These are phyloP conservation scores for Atractosteus spatula DNA, from an alignment of 2,113 vertebrate genomes.

Conservation along the genomic window DNA sequence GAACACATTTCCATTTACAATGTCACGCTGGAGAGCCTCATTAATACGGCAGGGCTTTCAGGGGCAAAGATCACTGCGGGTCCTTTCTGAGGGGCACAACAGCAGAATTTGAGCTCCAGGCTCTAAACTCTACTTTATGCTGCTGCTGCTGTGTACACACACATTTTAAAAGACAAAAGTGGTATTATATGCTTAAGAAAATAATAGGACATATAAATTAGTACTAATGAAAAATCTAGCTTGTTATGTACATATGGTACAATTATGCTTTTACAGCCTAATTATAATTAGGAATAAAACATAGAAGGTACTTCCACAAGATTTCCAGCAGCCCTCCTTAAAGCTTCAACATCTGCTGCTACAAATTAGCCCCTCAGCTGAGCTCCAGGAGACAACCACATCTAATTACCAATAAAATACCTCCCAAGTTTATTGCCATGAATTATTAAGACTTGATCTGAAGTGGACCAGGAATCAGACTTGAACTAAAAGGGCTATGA, in stretches of 20 bases:
- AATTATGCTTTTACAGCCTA: conserved; percentile 62
- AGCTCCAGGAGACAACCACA: conserved; percentile 62
- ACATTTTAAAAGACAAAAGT: neutral
- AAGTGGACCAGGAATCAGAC: conserved; percentile 72
- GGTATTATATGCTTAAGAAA: conserved; percentile 39
- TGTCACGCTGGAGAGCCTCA: no score
- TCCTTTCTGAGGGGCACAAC: no score
- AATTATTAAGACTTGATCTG: conserved; percentile 85
- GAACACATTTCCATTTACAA: no score
- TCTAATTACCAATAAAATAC: conserved; percentile 89
- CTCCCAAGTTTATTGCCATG: conserved; percentile 82
- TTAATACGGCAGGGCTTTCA: no score
- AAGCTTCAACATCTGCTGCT: conserved; percentile 77
- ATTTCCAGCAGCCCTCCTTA: conserved; percentile 69
- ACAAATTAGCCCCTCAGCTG: conserved; percentile 70
- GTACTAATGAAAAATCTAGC: conserved; percentile 48
- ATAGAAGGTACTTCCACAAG: conserved; percentile 47
- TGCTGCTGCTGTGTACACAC: no score
- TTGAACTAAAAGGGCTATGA: conserved; percentile 65
- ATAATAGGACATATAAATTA: conserved; percentile 27
- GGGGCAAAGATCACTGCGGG: no score
- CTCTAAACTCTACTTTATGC: no score
- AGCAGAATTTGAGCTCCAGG: no score
- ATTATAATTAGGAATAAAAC: conserved; percentile 67
- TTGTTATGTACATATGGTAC: conserved; percentile 58